A percentile compares a stretch with the other conserved stretches of the same genome.
Evolutionary conservation across 2,888 invertebrate species (phyloP).

Genomic region (Lithophane leautieri): DNA sequence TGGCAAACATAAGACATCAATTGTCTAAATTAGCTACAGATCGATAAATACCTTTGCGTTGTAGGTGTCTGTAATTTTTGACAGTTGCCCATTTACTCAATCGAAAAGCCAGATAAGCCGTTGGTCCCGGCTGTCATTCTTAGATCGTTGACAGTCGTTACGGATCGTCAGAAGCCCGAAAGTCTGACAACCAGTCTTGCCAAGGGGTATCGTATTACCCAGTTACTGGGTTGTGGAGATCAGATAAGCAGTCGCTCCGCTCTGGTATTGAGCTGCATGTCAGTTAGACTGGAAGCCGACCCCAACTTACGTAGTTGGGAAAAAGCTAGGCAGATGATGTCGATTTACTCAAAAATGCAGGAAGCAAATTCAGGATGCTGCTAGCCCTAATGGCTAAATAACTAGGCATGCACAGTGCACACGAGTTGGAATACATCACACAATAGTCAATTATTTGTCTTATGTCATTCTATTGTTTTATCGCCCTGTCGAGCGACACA

Average conservation of each 20-base stretch:
- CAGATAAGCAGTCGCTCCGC: no score
- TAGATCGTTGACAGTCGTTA: not conserved
- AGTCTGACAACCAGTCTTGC: no score
- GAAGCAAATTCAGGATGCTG: not conserved
- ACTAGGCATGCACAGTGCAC: conserved; percentile 6
- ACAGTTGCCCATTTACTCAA: not conserved
- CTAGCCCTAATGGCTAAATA: conserved; percentile 42
- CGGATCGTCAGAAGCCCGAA: no score
- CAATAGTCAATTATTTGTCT: conserved; percentile 65
- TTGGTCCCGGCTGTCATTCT: not conserved
- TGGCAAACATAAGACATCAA: not conserved
- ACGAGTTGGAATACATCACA: conserved; percentile 49
- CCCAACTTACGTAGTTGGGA: no score
- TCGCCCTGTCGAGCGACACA: conserved; percentile 22
- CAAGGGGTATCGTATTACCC: no score
- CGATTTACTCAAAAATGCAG: not conserved
- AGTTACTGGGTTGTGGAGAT: no score
- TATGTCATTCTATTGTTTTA: conserved; percentile 64
- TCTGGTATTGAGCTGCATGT: no score
- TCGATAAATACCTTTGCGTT: not conserved
- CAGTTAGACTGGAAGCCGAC: not conserved
- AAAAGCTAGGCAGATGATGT: no score
- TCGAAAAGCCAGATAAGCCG: no score
- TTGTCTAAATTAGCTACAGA: not conserved
- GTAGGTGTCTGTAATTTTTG: not conserved